These are phyloP conservation scores for Botia kubotai DNA, from an alignment of 2,797 vertebrate genomes.

Conservation along the genomic window DNA sequence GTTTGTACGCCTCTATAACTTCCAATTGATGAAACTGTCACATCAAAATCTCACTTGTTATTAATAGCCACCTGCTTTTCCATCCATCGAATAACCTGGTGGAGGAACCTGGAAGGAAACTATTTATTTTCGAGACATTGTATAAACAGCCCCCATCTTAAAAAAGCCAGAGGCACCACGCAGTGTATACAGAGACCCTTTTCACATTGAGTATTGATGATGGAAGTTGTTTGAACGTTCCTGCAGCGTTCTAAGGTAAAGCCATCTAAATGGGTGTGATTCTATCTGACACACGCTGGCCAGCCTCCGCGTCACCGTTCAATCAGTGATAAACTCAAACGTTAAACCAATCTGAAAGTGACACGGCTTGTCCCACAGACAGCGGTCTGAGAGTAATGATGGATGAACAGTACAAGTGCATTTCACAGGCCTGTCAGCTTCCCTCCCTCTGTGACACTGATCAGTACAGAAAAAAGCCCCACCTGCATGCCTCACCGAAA, in stretches of 20 bases:
- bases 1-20: no score
- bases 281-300: neutral
- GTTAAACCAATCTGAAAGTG: conserved; percentile 37
- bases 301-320: neutral
- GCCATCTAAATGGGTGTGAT: neutral
- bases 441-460: conserved; percentile 28
- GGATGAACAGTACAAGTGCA: conserved; percentile 48
- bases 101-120: neutral
- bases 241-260: neutral
- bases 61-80: no score
- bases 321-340: conserved; percentile 18
- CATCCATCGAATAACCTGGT: neutral
- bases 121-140: neutral
- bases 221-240: neutral
- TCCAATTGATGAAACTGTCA: no score
- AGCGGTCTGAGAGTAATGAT: conserved; percentile 48
- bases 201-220: neutral
- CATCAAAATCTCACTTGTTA: no score
- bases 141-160: neutral
- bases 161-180: neutral
- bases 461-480: conserved; percentile 44
- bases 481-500: conserved; percentile 8
- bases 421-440: conserved; percentile 38
- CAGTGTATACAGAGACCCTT: neutral
- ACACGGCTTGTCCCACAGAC: conserved; percentile 22